These are phyloP conservation scores for Drosophila eugracilis DNA, from an alignment of 1,140 invertebrate species.

Conservation along the genomic window DNA sequence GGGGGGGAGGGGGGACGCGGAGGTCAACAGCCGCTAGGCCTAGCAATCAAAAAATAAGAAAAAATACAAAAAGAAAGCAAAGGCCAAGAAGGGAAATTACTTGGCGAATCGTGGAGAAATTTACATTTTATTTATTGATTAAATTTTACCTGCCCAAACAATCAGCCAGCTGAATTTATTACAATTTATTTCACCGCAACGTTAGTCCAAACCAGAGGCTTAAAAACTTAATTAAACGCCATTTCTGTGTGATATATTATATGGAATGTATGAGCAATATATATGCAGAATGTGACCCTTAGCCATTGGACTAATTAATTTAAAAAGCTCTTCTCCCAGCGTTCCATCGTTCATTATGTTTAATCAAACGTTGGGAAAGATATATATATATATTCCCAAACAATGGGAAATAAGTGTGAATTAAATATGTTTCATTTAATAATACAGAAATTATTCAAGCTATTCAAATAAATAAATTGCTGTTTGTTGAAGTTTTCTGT, in stretches of 20 bases:
- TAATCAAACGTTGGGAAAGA: not conserved
- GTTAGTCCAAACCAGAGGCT: slow-evolving; percentile 2
- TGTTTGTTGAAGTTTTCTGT: too few relatives aligned
- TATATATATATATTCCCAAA: not conserved
- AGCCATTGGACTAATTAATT: slow-evolving; percentile 28
- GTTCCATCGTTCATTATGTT: not conserved
- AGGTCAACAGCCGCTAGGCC: slow-evolving; percentile 44
- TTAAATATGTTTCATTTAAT: not conserved
- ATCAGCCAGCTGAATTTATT: slow-evolving; percentile 24
- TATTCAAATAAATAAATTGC: too few relatives aligned
- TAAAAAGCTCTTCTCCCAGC: slow-evolving; percentile 1
- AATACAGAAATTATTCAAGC: too few relatives aligned
- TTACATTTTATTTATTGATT: slow-evolving; percentile 44
- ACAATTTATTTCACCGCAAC: slow-evolving; percentile 15
- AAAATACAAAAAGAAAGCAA: slow-evolving; percentile 5
- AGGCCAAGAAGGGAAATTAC: slow-evolving; percentile 18
- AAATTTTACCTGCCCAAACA: slow-evolving; percentile 20
- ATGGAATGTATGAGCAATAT: slow-evolving; percentile 1
- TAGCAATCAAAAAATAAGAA: slow-evolving; percentile 25
- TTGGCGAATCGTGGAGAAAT: slow-evolving; percentile 19
- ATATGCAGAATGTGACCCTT: slow-evolving; percentile 5
- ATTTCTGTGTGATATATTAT: slow-evolving; percentile 9
- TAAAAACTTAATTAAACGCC: slow-evolving; percentile 47
- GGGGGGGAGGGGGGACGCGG: too few relatives aligned
- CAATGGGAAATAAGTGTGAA: not conserved